A percentile compares a stretch with the other conserved stretches of the same genome.
Conservation (phyloP, 2,888 invertebrate genomes). For the Serripes groenlandicus region DNA sequence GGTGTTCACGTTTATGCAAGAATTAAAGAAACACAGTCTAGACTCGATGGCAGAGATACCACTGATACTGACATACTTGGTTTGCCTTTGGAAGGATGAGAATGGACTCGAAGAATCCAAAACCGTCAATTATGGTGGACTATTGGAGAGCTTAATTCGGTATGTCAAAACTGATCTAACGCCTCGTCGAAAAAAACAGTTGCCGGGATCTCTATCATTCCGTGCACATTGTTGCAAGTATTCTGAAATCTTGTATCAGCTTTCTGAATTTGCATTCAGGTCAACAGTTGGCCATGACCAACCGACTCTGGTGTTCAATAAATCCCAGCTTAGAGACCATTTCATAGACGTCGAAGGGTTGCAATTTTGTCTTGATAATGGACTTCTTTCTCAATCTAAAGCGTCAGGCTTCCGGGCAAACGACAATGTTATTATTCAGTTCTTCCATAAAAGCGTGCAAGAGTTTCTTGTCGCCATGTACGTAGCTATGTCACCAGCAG, state of each 20-base stretch:
- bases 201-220: conserved; percentile 5
- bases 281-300: conserved; percentile 1
- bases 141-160: not conserved
- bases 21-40: not conserved
- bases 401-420: not conserved
- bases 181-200: not conserved
- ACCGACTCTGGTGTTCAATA: conserved; percentile 7
- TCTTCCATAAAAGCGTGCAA: conserved; percentile 20
- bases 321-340: not conserved
- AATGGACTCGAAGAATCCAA: conserved; percentile 19
- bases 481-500: not conserved
- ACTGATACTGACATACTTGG: conserved; percentile 11
- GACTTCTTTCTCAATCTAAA: conserved; percentile 21
- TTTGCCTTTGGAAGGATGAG: conserved; percentile 24
- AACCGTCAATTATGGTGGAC: conserved; percentile 16
- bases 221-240: conserved; percentile 7
- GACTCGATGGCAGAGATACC: conserved; percentile 21
- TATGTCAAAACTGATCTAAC: not conserved
- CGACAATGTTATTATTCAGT: conserved; percentile 18
- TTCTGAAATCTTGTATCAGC: not conserved
- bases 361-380: conserved; percentile 4
- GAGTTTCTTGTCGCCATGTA: conserved; percentile 16
- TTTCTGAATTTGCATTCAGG: not conserved
- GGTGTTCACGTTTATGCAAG: conserved; percentile 16
- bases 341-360: not conserved